Evolutionary conservation across 2,797 vertebrate genomes (phyloP).

Genomic region (Mionectes olivaceus): DNA sequence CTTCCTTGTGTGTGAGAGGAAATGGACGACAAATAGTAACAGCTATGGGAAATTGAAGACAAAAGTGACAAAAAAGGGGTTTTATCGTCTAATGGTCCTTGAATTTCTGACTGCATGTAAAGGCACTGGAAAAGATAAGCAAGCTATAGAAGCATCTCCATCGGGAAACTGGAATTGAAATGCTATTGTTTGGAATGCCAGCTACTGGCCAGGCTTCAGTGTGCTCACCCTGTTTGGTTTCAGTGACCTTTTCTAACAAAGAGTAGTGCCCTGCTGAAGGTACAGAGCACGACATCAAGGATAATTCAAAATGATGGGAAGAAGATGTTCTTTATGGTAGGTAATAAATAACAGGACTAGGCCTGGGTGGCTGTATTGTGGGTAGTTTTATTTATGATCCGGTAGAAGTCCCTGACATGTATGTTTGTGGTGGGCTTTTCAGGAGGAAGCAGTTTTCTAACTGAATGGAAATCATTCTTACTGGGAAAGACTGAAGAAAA

Average conservation of each 20-base stretch:
- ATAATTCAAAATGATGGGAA: constrained; percentile 48
- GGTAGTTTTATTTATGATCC: constrained; percentile 27
- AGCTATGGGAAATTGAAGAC: neutral
- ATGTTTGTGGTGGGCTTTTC: neutral
- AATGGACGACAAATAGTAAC: neutral
- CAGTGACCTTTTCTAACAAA: constrained; percentile 14
- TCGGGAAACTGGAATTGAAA: constrained; percentile 51
- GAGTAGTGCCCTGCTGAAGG: neutral
- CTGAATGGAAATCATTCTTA: constrained; percentile 11
- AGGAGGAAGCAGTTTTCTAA: neutral
- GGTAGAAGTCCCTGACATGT: neutral
- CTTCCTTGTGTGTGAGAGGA: neutral
- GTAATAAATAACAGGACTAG: constrained; percentile 42
- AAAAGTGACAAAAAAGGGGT: neutral
- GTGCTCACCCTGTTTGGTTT: neutral
- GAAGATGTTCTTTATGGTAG: constrained; percentile 28
- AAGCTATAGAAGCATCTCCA: neutral
- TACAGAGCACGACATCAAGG: neutral
- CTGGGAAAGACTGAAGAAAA: constrained; percentile 8
- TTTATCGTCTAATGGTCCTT: constrained; percentile 40
- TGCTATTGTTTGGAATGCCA: neutral
- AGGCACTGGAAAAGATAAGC: constrained; percentile 37
- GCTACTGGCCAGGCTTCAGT: constrained; percentile 19
- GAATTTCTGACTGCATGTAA: constrained; percentile 26
- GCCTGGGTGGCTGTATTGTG: neutral